Evolutionary conservation across 2,797 vertebrate species (phyloP).

Genomic region (Pseudochaenichthys georgianus): DNA sequence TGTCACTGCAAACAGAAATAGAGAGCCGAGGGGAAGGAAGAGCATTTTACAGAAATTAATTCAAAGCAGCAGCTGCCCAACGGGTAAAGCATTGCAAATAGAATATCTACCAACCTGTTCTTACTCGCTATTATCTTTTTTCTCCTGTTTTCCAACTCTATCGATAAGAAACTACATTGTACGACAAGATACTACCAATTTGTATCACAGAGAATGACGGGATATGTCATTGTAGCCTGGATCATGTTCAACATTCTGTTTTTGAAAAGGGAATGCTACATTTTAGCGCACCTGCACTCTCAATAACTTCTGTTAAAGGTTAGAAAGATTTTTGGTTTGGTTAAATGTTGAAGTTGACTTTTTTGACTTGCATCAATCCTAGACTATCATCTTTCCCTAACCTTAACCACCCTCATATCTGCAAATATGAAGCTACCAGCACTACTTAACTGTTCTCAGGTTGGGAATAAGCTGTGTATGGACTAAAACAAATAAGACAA

Average conservation of each 20-base stretch:
- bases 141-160: background rate
- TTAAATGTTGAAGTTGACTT: background rate
- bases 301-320: background rate
- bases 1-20: conserved; percentile 34
- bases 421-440: background rate
- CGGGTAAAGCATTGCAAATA: conserved; percentile 22
- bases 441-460: background rate
- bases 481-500: background rate
- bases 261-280: no score
- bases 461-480: no score
- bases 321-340: background rate
- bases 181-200: background rate
- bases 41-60: conserved; percentile 37
- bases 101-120: conserved; percentile 23
- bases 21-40: conserved; percentile 22
- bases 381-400: background rate
- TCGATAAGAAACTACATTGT: background rate
- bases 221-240: background rate
- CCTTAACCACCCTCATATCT: background rate
- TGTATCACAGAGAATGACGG: background rate
- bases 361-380: background rate
- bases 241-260: background rate
- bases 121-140: background rate
- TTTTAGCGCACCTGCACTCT: background rate
- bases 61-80: conserved; percentile 44